Conservation (phyloP, 2,888 invertebrate genomes). For the Neelides folsomi region DNA sequence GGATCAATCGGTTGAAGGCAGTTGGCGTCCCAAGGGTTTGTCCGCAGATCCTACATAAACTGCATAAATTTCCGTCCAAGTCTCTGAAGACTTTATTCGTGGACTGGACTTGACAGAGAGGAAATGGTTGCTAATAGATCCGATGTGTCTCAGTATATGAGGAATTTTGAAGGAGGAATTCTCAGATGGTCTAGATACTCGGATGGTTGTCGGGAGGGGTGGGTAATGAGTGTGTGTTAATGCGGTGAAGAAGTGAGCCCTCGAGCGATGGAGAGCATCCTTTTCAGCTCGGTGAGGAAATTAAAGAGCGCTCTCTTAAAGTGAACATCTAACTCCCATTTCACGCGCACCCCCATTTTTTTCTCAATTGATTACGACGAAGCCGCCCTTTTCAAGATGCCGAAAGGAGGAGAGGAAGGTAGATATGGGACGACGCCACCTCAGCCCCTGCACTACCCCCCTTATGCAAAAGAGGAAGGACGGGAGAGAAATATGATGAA, state of each 20-base stretch:
- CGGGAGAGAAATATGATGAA: slow-evolving; percentile 10
- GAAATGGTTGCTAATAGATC: no score
- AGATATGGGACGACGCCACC: not conserved
- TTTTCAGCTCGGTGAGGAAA: slow-evolving; percentile 24
- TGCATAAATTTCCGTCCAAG: no score
- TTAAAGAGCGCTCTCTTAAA: slow-evolving; percentile 33
- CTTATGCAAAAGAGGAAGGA: not conserved
- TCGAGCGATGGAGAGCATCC: slow-evolving; percentile 9
- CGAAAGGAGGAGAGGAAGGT: slow-evolving; percentile 2
- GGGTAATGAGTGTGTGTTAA: slow-evolving; percentile 1
- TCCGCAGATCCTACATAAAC: no score
- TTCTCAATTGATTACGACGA: slow-evolving; percentile 34
- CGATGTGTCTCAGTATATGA: not conserved
- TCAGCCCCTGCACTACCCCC: not conserved
- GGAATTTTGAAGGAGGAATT: not conserved
- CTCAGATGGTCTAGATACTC: not conserved
- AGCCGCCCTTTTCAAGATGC: slow-evolving; percentile 29
- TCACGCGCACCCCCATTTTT: slow-evolving; percentile 33
- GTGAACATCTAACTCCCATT: slow-evolving; percentile 34
- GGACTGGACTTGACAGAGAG: not conserved
- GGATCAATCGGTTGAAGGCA: no score
- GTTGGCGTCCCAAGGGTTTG: no score
- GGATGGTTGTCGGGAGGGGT: not conserved
- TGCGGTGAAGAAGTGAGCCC: not conserved
- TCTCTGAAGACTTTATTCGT: not conserved